phyloP scores from a whole-genome alignment of 2,888 invertebrate genomes.

The Eupelmus urozonus region DNA sequence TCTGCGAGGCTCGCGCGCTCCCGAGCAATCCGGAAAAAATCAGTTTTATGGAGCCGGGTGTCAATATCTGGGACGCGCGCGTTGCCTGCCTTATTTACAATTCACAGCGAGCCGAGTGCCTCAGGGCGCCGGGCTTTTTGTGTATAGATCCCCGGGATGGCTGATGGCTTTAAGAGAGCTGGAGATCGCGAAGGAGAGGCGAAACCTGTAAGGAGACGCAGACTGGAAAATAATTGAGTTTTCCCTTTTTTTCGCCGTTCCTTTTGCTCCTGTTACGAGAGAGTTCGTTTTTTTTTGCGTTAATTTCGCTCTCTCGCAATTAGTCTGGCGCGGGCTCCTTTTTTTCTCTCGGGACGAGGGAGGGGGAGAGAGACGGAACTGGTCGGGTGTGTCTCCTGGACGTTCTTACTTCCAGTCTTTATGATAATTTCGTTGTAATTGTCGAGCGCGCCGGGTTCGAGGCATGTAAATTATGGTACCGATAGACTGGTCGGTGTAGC shows the following conservation, averaged over 20 bases:
- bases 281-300: neutral
- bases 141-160: neutral
- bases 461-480: conserved; percentile 2
- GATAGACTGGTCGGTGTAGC: neutral
- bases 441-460: neutral
- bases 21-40: conserved; percentile 47
- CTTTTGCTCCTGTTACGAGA: neutral
- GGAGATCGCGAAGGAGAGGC: neutral
- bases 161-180: neutral
- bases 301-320: conserved; percentile 28
- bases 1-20: neutral
- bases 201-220: neutral
- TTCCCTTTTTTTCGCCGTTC: neutral
- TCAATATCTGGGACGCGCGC: conserved; percentile 48
- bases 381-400: neutral
- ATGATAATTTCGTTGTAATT: conserved; percentile 9
- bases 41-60: conserved; percentile 43
- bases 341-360: neutral
- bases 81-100: conserved; percentile 40
- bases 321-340: neutral
- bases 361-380: too few species aligned
- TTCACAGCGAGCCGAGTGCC: conserved; percentile 18
- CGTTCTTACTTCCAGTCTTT: neutral
- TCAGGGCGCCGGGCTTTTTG: conserved; percentile 20
- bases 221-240: conserved; percentile 27